A percentile compares a stretch with the other conserved stretches of the same genome.
phyloP scores from a whole-genome alignment of 2,797 vertebrate genomes.

The Chloroceryle amazona region DNA sequence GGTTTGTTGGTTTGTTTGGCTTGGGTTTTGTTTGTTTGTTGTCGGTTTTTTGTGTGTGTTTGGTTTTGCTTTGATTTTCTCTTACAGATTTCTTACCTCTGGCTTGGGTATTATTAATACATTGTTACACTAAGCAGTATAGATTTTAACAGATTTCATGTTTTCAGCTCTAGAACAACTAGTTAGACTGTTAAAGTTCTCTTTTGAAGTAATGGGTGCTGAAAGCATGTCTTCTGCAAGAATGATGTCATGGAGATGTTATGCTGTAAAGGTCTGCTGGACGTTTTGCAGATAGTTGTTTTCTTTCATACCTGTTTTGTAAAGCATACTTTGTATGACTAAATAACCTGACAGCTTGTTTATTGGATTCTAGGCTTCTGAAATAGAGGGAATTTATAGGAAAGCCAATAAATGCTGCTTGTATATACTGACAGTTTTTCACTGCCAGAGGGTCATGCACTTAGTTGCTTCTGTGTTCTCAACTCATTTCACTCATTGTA shows the following conservation, averaged over 20 bases:
- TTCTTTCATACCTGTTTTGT: neutral
- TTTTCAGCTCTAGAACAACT: neutral
- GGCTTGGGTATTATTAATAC: neutral
- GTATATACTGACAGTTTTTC: neutral
- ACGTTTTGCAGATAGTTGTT: neutral
- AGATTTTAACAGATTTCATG: neutral
- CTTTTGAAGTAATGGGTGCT: neutral
- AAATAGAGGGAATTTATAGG: neutral
- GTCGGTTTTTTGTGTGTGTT: no score
- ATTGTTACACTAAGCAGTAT: neutral
- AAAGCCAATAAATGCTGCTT: neutral
- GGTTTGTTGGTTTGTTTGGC: no score
- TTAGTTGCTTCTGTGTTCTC: neutral
- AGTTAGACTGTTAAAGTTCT: neutral
- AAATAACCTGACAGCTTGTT: neutral
- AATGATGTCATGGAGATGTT: accelerated
- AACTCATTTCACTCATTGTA: neutral
- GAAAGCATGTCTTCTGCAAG: neutral
- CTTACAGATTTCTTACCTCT: neutral
- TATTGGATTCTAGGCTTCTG: neutral
- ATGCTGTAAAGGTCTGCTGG: neutral
- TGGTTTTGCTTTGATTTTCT: neutral
- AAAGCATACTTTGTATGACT: neutral
- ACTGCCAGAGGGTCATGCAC: neutral
- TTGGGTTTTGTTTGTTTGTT: neutral